Evolutionary conservation across 2,888 invertebrate genomes (phyloP).

Genomic region (Syrphus vitripennis): DNA sequence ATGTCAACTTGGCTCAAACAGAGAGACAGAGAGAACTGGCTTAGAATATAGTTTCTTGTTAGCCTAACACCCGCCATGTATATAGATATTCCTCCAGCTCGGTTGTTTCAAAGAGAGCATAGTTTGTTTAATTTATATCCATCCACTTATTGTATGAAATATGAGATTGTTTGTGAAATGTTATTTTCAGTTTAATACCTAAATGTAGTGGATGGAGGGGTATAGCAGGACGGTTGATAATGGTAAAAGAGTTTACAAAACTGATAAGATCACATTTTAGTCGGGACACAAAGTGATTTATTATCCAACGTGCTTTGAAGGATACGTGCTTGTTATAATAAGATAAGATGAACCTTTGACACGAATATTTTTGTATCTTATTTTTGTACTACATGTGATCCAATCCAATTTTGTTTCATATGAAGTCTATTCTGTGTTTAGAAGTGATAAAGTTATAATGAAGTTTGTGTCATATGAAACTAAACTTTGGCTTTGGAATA

Average conservation of each 20-base stretch:
- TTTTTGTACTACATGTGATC: not conserved
- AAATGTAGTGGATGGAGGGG: not conserved
- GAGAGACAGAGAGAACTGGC: not conserved
- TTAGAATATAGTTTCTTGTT: conserved; percentile 41
- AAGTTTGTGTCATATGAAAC: not conserved
- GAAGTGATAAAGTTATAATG: not conserved
- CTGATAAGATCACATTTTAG: conserved; percentile 44
- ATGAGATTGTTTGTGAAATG: conserved; percentile 55
- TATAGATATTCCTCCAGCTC: not conserved
- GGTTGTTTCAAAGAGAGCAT: not conserved
- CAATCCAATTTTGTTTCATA: not conserved
- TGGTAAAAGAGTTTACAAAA: conserved; percentile 38
- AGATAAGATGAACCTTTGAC: conserved; percentile 46
- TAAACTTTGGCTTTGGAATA: not conserved
- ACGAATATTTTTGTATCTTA: conserved; percentile 29
- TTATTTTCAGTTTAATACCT: not conserved
- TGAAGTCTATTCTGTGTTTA: not conserved
- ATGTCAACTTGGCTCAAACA: conserved; percentile 16
- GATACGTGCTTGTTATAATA: conserved; percentile 18
- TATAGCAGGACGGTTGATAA: not conserved
- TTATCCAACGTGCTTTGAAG: conserved; percentile 29
- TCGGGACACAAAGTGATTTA: conserved; percentile 27
- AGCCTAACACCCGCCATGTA: conserved; percentile 1
- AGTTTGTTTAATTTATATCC: conserved; percentile 65
- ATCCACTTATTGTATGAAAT: conserved; percentile 50